Conservation (phyloP, 2,888 invertebrate species). For the Marasmarcha lunaedactyla region DNA sequence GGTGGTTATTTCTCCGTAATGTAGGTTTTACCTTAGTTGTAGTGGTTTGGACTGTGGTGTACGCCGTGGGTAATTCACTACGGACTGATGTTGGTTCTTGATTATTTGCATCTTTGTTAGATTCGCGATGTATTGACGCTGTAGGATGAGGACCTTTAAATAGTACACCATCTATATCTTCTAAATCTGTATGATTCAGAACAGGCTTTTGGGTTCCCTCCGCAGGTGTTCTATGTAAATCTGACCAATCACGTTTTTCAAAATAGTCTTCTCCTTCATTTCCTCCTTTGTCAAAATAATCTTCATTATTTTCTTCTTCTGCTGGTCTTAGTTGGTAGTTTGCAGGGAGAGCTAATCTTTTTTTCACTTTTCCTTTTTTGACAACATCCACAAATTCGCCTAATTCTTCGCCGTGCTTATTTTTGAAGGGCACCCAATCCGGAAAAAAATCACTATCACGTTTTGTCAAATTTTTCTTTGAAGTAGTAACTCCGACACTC, state of each 20-base stretch:
- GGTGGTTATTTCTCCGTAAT: conserved; percentile 5
- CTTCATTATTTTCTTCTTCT: conserved; percentile 42
- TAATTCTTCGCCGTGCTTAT: conserved; percentile 46
- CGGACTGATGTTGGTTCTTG: conserved; percentile 7
- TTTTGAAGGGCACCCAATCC: conserved; percentile 61
- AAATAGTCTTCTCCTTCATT: conserved; percentile 42
- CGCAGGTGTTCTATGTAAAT: conserved; percentile 27
- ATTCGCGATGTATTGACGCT: conserved; percentile 3
- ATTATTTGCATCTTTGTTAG: conserved; percentile 8
- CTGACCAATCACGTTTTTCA: conserved; percentile 56
- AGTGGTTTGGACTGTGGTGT: not conserved
- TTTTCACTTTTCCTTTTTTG: conserved; percentile 41
- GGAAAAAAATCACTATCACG: conserved; percentile 45
- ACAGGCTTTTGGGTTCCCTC: conserved; percentile 15
- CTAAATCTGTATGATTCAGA: conserved; percentile 26
- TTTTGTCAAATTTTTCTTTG: conserved; percentile 35
- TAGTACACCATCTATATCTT: conserved; percentile 47
- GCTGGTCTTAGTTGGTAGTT: conserved; percentile 43
- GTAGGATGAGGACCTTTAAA: not conserved
- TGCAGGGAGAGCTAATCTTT: conserved; percentile 44
- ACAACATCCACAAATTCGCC: conserved; percentile 41
- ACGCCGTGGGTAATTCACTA: conserved; percentile 5
- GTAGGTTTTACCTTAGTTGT: not conserved
- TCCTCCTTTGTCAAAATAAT: conserved; percentile 45
- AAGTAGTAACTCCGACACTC: conserved; percentile 32